Conservation (phyloP, 2,113 vertebrate genomes). For the Daphoenositta chrysoptera region DNA sequence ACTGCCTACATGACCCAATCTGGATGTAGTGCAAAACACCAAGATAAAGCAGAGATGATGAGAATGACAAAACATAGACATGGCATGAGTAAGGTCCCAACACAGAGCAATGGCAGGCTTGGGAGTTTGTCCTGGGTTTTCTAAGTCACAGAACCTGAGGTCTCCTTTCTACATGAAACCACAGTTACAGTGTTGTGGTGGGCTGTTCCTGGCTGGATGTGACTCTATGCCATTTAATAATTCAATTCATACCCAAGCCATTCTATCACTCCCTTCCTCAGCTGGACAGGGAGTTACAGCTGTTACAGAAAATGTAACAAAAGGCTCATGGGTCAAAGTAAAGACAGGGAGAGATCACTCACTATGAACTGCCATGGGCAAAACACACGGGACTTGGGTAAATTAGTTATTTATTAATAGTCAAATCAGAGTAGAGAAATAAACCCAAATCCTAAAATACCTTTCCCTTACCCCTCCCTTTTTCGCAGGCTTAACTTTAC, state of each 20-base stretch:
- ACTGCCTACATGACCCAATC: not conserved
- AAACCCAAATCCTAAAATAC: not conserved
- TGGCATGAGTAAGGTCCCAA: not conserved
- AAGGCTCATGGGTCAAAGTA: not conserved
- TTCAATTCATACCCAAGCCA: no score
- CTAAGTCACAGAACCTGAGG: not conserved
- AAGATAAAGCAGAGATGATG: not conserved
- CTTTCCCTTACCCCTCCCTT: rapidly evolving
- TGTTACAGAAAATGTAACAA: not conserved
- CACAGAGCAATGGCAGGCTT: not conserved
- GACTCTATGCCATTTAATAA: not conserved
- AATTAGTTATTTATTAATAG: not conserved
- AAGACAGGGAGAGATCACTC: not conserved
- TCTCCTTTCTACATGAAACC: not conserved
- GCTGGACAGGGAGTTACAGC: not conserved
- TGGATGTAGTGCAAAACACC: not conserved
- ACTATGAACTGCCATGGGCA: not conserved
- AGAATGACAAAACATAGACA: not conserved
- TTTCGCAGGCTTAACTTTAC: not conserved
- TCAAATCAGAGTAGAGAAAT: not conserved
- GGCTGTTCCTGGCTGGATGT: not conserved
- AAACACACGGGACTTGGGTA: not conserved
- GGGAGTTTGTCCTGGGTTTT: not conserved
- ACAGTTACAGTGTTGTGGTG: not conserved
- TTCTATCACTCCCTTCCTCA: not conserved